Percentiles rank a stretch among this genome's conserved stretches.
These are phyloP conservation scores for Gobius niger DNA, from an alignment of 2,113 vertebrate species.

Conservation along the genomic window DNA sequence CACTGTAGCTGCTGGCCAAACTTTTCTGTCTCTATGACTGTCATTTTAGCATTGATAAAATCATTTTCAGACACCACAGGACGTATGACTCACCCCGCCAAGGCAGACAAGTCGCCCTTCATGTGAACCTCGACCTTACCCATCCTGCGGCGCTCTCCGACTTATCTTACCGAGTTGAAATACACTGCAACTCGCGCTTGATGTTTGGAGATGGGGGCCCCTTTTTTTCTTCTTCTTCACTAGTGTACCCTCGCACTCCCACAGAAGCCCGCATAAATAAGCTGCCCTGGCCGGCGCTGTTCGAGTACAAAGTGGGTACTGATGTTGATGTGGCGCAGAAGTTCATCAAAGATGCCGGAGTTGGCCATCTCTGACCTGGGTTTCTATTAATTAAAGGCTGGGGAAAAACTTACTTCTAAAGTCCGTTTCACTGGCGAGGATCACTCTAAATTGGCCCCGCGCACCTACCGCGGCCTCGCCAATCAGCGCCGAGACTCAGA, in stretches of 20 bases:
- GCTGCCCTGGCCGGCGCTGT: background rate
- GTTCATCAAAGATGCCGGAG: slow-evolving; percentile 9
- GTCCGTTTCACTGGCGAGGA: background rate
- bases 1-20: no score
- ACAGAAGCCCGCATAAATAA: slow-evolving; percentile 2
- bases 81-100: no score
- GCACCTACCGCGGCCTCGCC: background rate
- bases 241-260: background rate
- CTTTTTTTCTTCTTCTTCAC: background rate
- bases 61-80: no score
- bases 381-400: background rate
- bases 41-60: no score
- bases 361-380: background rate
- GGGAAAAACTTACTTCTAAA: background rate
- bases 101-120: no score
- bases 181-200: background rate
- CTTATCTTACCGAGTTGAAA: no score
- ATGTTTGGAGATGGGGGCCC: background rate
- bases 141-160: no score
- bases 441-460: background rate
- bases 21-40: no score
- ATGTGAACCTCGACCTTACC: no score
- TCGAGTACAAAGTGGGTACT: background rate
- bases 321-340: background rate
- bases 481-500: background rate